Percentiles rank a stretch among this genome's conserved stretches.
phyloP scores from a whole-genome alignment of 2,113 vertebrate genomes.

The Neodon shergylaensis region DNA sequence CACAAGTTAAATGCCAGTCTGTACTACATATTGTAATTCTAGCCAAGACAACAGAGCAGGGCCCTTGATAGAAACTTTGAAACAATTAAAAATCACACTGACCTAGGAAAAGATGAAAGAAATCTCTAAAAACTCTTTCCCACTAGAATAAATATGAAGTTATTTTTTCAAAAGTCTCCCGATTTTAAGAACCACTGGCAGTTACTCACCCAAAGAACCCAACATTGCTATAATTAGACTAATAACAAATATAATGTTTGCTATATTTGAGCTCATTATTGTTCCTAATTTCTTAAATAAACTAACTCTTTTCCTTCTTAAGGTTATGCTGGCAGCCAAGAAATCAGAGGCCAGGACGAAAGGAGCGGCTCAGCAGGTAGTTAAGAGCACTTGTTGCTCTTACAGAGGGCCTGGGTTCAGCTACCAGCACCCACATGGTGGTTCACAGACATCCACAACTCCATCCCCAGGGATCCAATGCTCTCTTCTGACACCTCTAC shows the following conservation, averaged over 20 bases:
- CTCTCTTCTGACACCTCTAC: background rate
- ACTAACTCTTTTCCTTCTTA: slow-evolving; percentile 37
- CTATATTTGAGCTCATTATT: background rate
- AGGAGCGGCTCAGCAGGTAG: background rate
- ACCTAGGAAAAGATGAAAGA: slow-evolving; percentile 23
- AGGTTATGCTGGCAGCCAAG: slow-evolving; percentile 1
- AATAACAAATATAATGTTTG: background rate
- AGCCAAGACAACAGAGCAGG: background rate
- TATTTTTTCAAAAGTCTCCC: background rate
- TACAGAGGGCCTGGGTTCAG: background rate
- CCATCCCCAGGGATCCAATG: background rate
- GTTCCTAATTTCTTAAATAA: slow-evolving; percentile 19
- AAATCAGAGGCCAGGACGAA: background rate
- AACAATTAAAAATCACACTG: background rate
- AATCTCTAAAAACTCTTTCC: background rate
- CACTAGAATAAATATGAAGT: background rate
- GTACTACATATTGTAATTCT: background rate
- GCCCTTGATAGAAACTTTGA: background rate
- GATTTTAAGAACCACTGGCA: slow-evolving; percentile 39
- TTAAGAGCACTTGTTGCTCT: background rate
- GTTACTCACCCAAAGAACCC: slow-evolving; percentile 1
- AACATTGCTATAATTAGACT: background rate
- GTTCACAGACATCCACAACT: background rate
- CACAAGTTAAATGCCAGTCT: background rate
- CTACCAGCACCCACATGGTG: background rate